A percentile compares a stretch with the other conserved stretches of the same genome.
Conservation (phyloP, 2,888 invertebrate species). For the Clusia tigrina region DNA sequence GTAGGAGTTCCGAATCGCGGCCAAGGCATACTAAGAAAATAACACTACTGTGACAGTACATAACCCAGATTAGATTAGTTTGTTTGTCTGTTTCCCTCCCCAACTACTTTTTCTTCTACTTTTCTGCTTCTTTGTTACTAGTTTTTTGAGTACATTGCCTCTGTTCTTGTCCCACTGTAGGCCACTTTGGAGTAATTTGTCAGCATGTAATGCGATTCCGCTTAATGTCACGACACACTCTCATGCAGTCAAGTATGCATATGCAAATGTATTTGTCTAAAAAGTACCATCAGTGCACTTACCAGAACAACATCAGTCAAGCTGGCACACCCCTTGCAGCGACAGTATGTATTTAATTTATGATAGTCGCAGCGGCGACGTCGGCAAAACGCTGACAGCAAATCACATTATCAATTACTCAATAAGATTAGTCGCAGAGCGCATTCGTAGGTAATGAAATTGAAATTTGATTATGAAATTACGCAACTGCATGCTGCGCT, state of each 20-base stretch:
- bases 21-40: too few species aligned
- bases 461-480: not conserved
- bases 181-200: not conserved
- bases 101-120: too few species aligned
- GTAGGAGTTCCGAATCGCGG: too few species aligned
- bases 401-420: slow-evolving; percentile 23
- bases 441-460: slow-evolving; percentile 5
- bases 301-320: not conserved
- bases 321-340: not conserved
- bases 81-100: too few species aligned
- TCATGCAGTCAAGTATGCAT: not conserved
- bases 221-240: not conserved
- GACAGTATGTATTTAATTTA: slow-evolving; percentile 17
- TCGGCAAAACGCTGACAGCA: slow-evolving; percentile 14
- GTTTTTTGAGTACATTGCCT: too few species aligned
- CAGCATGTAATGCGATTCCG: not conserved
- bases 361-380: not conserved
- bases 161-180: too few species aligned
- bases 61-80: too few species aligned
- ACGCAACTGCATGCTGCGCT: not conserved
- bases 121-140: too few species aligned
- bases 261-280: not conserved
- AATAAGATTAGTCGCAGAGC: slow-evolving; percentile 25
- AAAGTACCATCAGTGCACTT: not conserved
- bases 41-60: too few species aligned